These are phyloP conservation scores for Scolopax rusticola DNA, from an alignment of 2,797 vertebrate species.

Conservation along the genomic window DNA sequence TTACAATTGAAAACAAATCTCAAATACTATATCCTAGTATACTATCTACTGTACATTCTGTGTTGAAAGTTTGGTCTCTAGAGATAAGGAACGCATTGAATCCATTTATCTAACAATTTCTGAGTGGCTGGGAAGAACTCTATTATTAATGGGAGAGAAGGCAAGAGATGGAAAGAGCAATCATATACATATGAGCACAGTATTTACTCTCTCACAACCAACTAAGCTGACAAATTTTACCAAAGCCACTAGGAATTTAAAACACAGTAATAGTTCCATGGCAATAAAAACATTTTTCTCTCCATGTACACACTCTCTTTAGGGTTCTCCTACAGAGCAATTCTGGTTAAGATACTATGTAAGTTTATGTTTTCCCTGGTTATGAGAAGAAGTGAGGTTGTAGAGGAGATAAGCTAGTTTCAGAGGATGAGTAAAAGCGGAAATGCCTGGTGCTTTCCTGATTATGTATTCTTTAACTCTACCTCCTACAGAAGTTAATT, in stretches of 20 bases:
- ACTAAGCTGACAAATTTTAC: not conserved
- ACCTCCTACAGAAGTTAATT: not conserved
- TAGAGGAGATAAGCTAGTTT: not conserved
- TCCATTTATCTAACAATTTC: slow-evolving; percentile 23
- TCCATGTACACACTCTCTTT: not conserved
- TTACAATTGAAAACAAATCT: slow-evolving; percentile 9
- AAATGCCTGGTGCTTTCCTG: not conserved
- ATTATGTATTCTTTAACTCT: not conserved
- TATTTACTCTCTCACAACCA: not conserved
- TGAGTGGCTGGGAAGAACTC: not conserved
- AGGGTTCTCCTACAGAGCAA: not conserved
- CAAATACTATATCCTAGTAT: not conserved
- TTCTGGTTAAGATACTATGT: not conserved
- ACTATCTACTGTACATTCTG: not conserved
- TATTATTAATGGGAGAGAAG: slow-evolving; percentile 1
- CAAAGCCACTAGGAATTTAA: not conserved
- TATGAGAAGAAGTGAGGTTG: not conserved
- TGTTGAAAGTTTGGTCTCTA: not conserved
- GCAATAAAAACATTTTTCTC: not conserved
- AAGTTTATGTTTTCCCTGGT: not conserved
- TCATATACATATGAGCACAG: not conserved
- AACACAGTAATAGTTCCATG: not conserved
- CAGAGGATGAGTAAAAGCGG: not conserved
- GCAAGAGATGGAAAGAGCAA: not conserved
- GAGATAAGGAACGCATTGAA: not conserved